Conservation (phyloP, 2,797 vertebrate genomes). For the Eidolon dupreanum region DNA sequence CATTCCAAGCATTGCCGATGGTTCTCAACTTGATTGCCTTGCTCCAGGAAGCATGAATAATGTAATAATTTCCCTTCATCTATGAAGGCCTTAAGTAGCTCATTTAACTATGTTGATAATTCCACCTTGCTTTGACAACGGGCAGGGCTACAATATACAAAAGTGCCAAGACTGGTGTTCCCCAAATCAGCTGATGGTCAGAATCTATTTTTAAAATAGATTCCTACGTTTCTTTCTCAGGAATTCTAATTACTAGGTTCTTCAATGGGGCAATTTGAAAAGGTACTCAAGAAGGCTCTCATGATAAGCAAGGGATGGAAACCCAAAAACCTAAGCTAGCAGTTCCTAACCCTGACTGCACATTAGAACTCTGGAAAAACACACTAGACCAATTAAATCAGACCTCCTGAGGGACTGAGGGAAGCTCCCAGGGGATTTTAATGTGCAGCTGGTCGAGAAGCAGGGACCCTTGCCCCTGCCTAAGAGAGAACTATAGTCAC, state of each 20-base stretch:
- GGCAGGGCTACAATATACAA: neutral
- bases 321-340: neutral
- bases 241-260: neutral
- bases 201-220: constrained; percentile 29
- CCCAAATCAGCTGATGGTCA: neutral
- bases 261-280: neutral
- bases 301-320: neutral
- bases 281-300: neutral
- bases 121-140: neutral
- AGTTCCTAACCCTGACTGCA: neutral
- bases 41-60: neutral
- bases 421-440: neutral
- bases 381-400: neutral
- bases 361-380: neutral
- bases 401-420: neutral
- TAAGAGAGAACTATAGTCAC: neutral
- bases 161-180: neutral
- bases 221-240: neutral
- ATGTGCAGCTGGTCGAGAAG: neutral
- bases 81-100: neutral
- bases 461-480: neutral
- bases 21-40: neutral
- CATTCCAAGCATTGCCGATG: neutral
- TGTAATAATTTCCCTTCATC: neutral
- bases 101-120: neutral